Conservation (phyloP, 2,113 vertebrate genomes). For the Phasianus colchicus region DNA sequence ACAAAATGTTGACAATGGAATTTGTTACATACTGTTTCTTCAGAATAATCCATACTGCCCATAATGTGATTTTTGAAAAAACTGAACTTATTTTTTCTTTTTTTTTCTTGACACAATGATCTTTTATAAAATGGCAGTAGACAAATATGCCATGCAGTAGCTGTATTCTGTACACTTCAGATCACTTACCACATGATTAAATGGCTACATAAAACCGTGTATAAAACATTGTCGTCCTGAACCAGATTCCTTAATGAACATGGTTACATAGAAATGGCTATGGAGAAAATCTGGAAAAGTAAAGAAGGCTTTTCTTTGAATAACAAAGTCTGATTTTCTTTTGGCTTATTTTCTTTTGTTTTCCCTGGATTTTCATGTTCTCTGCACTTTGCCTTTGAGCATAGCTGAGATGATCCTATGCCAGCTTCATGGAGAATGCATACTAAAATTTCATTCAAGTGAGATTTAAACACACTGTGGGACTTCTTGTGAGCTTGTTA, state of each 20-base stretch:
- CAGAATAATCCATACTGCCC: not conserved
- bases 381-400: not conserved
- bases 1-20: not conserved
- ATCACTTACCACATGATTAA: not conserved
- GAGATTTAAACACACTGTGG: not conserved
- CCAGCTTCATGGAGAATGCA: not conserved
- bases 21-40: not conserved
- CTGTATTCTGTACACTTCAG: not conserved
- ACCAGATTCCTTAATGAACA: not conserved
- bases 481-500: not conserved
- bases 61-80: not conserved
- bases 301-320: not conserved
- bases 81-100: not conserved
- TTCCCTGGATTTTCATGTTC: not conserved
- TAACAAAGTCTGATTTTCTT: not conserved
- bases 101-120: not conserved
- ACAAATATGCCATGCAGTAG: accelerated
- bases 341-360: not conserved
- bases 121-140: not conserved
- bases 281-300: not conserved
- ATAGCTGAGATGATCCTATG: accelerated
- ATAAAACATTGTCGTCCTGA: not conserved
- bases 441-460: not conserved
- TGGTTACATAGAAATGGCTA: not conserved
- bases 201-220: not conserved